Evolutionary conservation across 2,888 invertebrate species (phyloP).

Genomic region (Drosophila mulleri): DNA sequence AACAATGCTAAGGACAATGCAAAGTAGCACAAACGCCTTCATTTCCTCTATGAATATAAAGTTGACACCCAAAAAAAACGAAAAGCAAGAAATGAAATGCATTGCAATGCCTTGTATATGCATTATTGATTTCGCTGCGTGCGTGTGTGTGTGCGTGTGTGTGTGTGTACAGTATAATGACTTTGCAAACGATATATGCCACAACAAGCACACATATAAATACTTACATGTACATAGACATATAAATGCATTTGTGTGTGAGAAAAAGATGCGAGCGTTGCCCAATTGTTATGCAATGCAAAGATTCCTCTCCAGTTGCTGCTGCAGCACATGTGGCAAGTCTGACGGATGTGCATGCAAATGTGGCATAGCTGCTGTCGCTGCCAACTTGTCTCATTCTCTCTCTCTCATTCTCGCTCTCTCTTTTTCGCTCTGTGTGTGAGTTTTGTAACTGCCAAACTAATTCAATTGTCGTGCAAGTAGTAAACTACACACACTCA

Average conservation of each 20-base stretch:
- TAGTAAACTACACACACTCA: conserved; percentile 42
- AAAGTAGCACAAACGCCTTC: conserved; percentile 25
- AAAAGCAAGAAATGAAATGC: not conserved
- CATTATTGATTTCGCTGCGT: conserved; percentile 54
- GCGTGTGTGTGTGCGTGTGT: conserved; percentile 17
- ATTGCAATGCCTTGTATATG: conserved; percentile 56
- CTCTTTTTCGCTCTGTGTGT: conserved; percentile 11
- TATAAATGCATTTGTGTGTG: conserved; percentile 2
- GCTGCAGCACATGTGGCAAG: conserved; percentile 44
- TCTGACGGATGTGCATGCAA: conserved; percentile 62
- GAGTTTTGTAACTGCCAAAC: conserved; percentile 69
- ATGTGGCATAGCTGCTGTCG: conserved; percentile 39
- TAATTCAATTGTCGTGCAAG: conserved; percentile 79
- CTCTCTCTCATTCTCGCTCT: not conserved
- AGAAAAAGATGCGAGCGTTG: conserved; percentile 30
- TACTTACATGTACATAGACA: not conserved
- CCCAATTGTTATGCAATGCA: conserved; percentile 69
- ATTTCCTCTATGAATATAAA: conserved; percentile 68
- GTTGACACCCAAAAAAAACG: conserved; percentile 50
- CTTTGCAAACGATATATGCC: conserved; percentile 38
- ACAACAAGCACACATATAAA: conserved; percentile 15
- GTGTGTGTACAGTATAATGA: conserved; percentile 49
- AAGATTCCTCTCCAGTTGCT: conserved; percentile 37
- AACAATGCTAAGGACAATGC: conserved; percentile 13
- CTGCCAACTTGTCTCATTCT: conserved; percentile 12